Conservation (phyloP, 2,888 invertebrate species). For the Nebria brevicollis region DNA sequence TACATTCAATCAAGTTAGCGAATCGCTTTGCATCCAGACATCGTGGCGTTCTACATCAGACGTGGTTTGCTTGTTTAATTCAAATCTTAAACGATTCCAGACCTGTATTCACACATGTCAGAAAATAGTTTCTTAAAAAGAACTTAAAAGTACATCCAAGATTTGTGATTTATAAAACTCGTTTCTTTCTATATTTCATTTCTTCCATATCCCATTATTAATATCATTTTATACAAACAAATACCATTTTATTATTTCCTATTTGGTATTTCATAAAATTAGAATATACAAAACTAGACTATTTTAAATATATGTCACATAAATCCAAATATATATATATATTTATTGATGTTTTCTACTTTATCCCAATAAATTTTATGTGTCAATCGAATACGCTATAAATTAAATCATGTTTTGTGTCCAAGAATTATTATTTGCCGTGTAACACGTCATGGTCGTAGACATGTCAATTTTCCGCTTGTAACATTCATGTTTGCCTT, state of each 20-base stretch:
- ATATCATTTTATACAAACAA: too few species aligned
- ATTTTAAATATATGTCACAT: background rate
- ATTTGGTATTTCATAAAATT: too few species aligned
- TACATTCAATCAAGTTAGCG: constrained; percentile 35
- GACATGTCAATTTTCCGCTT: background rate
- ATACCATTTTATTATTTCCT: too few species aligned
- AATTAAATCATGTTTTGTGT: background rate
- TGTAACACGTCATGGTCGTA: background rate
- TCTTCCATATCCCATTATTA: too few species aligned
- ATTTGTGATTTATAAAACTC: too few species aligned
- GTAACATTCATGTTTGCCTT: background rate
- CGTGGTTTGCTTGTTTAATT: constrained; percentile 19
- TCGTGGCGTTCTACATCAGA: background rate
- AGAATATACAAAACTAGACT: background rate
- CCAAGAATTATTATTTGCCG: background rate
- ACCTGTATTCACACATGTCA: background rate
- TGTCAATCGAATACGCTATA: background rate
- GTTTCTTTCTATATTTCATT: too few species aligned
- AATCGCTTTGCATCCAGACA: constrained; percentile 32
- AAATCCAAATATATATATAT: background rate
- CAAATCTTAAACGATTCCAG: background rate
- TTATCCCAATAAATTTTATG: background rate
- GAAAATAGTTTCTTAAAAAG: too few species aligned
- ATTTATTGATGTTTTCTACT: background rate
- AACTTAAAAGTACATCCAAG: too few species aligned